Evolutionary conservation across 2,888 invertebrate species (phyloP).

Genomic region (Eristalis arbustorum): DNA sequence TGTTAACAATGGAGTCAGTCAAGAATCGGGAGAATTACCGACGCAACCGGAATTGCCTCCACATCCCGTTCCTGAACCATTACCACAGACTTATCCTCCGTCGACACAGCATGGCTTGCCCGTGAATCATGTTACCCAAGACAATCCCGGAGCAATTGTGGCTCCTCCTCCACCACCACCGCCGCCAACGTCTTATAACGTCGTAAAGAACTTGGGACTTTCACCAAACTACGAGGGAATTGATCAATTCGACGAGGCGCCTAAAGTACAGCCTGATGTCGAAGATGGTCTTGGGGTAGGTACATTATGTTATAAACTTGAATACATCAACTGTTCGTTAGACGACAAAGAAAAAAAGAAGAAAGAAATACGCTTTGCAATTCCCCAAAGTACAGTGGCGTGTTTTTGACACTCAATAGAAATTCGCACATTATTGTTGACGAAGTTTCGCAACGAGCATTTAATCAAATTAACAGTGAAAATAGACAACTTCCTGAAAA

Average conservation of each 20-base stretch:
- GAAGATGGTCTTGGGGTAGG: slow-evolving; percentile 54
- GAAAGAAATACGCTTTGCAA: background rate
- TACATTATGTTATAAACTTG: background rate
- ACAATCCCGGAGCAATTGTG: background rate
- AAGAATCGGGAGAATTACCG: background rate
- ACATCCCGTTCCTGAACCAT: background rate
- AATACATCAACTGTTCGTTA: too few species aligned
- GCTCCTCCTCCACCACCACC: background rate
- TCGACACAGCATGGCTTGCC: background rate
- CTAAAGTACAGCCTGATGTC: background rate
- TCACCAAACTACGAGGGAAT: slow-evolving; percentile 77
- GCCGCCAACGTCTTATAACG: slow-evolving; percentile 41
- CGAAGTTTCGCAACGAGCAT: background rate
- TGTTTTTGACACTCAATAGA: background rate
- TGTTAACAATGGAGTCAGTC: slow-evolving; percentile 1
- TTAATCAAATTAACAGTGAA: background rate
- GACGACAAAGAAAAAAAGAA: too few species aligned
- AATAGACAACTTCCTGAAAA: background rate
- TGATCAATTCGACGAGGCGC: background rate
- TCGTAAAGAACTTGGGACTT: slow-evolving; percentile 74
- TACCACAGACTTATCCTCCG: background rate
- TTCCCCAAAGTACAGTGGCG: background rate
- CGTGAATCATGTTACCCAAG: background rate
- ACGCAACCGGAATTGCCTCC: background rate
- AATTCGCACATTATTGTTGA: background rate